A percentile compares a stretch with the other conserved stretches of the same genome.
phyloP scores from a whole-genome alignment of 2,113 vertebrate genomes.

The Pachypanchax playfairii region DNA sequence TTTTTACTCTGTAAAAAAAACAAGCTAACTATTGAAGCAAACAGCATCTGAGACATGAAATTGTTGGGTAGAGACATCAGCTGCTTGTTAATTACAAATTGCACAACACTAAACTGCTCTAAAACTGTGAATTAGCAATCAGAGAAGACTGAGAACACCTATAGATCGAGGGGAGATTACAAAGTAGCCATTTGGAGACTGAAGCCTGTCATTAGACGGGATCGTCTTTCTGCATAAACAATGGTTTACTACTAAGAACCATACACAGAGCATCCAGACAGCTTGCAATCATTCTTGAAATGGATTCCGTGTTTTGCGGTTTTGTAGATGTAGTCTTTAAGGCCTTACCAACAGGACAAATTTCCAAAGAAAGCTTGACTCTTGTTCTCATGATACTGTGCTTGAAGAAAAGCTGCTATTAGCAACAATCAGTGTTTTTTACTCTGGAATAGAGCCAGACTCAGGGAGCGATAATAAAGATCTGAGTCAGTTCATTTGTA shows the following conservation, averaged over 20 bases:
- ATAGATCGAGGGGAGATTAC: conserved; percentile 62
- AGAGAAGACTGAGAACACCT: conserved; percentile 50
- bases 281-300: conserved; percentile 47
- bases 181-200: conserved; percentile 19
- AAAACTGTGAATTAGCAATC: conserved; percentile 17
- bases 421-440: conserved; percentile 2
- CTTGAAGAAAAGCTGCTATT: not conserved
- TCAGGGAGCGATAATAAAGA: not conserved
- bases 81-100: conserved; percentile 64
- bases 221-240: conserved; percentile 62
- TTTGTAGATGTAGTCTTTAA: conserved; percentile 21
- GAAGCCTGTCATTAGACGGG: conserved; percentile 59
- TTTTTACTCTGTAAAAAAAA: conserved; percentile 25
- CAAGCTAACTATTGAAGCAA: conserved; percentile 26
- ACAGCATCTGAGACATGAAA: conserved; percentile 28
- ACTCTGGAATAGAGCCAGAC: conserved; percentile 7
- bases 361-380: conserved; percentile 21
- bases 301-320: conserved; percentile 36
- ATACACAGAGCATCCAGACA: conserved; percentile 60
- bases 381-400: conserved; percentile 24
- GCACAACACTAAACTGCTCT: conserved; percentile 38
- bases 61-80: conserved; percentile 22
- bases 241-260: conserved; percentile 61
- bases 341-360: conserved; percentile 26
- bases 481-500: too few species aligned